Evolutionary conservation across 2,797 vertebrate genomes (phyloP).

Genomic region (Esox lucius): DNA sequence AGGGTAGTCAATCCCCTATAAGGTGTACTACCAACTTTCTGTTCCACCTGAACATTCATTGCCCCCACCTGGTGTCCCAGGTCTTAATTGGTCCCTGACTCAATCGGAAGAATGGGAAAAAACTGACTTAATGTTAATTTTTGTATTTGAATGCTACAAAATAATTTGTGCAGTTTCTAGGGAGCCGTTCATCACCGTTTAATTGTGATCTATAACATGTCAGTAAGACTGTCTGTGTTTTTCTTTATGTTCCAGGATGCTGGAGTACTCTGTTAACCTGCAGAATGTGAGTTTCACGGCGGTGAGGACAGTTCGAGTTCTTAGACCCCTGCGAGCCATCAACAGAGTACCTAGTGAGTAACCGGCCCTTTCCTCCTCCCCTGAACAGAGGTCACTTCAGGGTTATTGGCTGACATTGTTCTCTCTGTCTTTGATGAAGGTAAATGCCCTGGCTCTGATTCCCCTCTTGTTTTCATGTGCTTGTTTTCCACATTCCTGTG

Average conservation of each 20-base stretch:
- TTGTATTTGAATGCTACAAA: not conserved
- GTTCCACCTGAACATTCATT: not conserved
- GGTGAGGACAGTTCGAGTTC: conserved; percentile 93
- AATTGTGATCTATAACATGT: not conserved
- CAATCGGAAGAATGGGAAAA: not conserved
- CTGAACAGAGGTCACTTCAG: not conserved
- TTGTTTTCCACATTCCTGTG: not conserved
- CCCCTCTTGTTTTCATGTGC: not conserved
- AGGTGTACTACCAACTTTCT: not conserved
- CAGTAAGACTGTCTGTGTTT: conserved; percentile 14
- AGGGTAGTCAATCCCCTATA: not conserved
- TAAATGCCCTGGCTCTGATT: not conserved
- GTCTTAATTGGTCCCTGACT: not conserved
- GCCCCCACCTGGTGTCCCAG: not conserved
- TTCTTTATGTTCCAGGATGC: conserved; percentile 82
- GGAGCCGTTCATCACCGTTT: not conserved
- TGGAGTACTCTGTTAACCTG: conserved; percentile 98
- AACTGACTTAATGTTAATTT: not conserved
- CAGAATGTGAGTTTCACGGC: conserved; percentile 97
- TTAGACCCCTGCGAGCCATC: conserved; percentile 95
- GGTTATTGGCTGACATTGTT: not conserved
- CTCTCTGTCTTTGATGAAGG: not conserved
- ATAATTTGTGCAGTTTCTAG: not conserved
- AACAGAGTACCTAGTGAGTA: conserved; percentile 98
- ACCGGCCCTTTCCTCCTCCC: conserved; percentile 18